Conservation (phyloP, 2,113 vertebrate genomes). For the Anas platyrhynchos region DNA sequence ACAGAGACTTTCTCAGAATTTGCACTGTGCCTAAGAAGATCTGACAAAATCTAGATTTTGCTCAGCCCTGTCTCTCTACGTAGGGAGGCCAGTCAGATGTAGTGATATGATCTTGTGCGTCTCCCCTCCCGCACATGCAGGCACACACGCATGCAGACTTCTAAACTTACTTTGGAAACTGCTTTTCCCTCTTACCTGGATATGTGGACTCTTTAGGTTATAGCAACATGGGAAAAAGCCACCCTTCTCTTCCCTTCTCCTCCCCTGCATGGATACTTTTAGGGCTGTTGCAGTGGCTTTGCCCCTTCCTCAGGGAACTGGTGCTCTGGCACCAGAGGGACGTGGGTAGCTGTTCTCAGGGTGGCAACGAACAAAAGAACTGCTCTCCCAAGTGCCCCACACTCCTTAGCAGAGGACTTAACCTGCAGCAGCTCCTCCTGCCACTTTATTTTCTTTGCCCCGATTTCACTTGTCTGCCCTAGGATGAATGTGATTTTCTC, state of each 20-base stretch:
- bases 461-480: not conserved
- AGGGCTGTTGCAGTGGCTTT: not conserved
- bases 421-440: not conserved
- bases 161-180: not conserved
- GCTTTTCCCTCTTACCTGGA: not conserved
- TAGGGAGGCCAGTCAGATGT: not conserved
- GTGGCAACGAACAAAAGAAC: not conserved
- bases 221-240: not conserved
- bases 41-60: constrained; percentile 34
- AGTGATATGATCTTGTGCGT: accelerated
- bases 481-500: not conserved
- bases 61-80: not conserved
- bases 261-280: not conserved
- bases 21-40: constrained; percentile 12
- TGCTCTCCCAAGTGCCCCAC: not conserved
- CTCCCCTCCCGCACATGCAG: not conserved
- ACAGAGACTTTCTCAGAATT: constrained; percentile 43
- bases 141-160: accelerated
- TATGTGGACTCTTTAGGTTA: not conserved
- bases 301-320: not conserved
- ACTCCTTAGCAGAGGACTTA: accelerated
- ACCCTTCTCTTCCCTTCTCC: not conserved
- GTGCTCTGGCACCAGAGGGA: not conserved
- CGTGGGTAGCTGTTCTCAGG: accelerated
- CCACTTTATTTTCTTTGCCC: not conserved